Evolutionary conservation across 2,797 vertebrate species (phyloP), one percentile per base, ranked within the genome.

Genomic region (Melanotaenia trifasciata): DNA sequence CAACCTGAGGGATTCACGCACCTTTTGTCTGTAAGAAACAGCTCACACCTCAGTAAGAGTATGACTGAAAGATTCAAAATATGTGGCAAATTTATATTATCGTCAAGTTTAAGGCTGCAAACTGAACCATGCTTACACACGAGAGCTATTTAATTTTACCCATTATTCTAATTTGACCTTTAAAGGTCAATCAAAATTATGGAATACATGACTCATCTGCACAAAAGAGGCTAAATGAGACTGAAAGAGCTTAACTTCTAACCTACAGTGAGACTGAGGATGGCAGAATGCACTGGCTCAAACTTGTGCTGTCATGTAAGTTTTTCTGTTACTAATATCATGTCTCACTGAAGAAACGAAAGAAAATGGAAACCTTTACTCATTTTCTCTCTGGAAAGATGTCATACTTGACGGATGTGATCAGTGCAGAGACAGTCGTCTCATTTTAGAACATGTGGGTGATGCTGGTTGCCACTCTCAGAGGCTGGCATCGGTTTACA

Each of bases 401-500:
- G 50, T 50, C 53, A 50, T 70, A 51, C 64, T 2, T 47, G 53
- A 50, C 73, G 72, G 60, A 43, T 20, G 43, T 6, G 54, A 67
- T 57, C 74, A 75, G 84, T 84, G 76, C 79, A 72, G 80, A 75
- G 79, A 2, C 58, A 58, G 58, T 65, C 35, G 64, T 81, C 73
- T 79, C 68, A 72, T 84, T 83, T 83, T 77, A 76, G 79, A 80
- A 58, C 60, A 68, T 33, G 82, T 75, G 47, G 77, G 58, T 54
- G 77, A 62, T 60, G 50, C 75, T 72, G 79, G 67, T 66, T n/a
- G 57, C 70, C 32, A 69, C 74, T 76, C 28, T 69, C 71, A 72
- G 78, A 79, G 79, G 63, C 86, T 90, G 88, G 86, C 83, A 3
- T 30, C 67, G 5, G 56, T 80, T 81, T 78, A 63, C 72, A 64